Conservation (phyloP, 2,797 vertebrate species). For the Vultur gryphus region DNA sequence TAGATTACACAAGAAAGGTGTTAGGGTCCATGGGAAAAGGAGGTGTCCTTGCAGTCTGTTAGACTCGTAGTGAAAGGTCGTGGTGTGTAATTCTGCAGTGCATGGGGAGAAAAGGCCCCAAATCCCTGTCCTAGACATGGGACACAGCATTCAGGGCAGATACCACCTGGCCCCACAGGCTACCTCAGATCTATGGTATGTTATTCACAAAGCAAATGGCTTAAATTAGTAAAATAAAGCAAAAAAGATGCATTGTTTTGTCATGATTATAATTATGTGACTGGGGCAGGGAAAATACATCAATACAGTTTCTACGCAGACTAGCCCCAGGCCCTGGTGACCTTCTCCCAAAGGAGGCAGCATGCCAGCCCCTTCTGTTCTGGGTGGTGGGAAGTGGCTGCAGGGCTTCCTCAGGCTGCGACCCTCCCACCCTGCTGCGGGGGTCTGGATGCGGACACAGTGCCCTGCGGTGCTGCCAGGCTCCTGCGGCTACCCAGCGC, state of each 20-base stretch:
- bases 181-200: not conserved
- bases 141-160: not conserved
- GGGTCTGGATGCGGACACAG: not conserved
- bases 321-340: not conserved
- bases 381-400: not conserved
- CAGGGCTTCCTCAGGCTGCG: not conserved
- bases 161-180: not conserved
- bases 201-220: not conserved
- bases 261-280: not conserved
- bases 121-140: not conserved
- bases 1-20: not conserved
- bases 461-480: not conserved
- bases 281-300: not conserved
- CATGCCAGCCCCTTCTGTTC: not conserved
- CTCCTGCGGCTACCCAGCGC: not conserved
- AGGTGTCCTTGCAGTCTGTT: not conserved
- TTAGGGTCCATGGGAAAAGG: not conserved
- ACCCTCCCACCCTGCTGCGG: not conserved
- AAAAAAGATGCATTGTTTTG: not conserved
- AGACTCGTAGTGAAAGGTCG: not conserved
- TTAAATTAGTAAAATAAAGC: not conserved
- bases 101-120: not conserved
- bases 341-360: not conserved
- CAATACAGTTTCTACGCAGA: not conserved
- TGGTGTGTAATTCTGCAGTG: not conserved